Base-by-base conservation (phyloP, 2,888 invertebrate species). In the Marasmarcha lunaedactyla region DNA sequence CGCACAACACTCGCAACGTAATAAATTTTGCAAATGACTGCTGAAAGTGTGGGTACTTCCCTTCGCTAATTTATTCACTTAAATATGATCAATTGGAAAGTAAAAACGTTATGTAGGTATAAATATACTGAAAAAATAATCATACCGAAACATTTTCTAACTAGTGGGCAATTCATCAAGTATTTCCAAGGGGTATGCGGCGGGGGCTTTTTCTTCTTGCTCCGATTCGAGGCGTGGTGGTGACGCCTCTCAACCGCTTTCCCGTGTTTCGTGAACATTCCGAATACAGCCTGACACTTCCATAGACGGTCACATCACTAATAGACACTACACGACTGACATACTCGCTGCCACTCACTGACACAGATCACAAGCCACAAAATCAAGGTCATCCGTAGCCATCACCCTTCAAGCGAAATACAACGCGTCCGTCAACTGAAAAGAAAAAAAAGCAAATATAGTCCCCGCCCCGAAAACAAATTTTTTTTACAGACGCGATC, bases 101-200 rank as follows among this genome's bases (percentile, higher is more conserved):
- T n/a, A n/a, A n/a, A n/a, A n/a, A n/a, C n/a, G n/a, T n/a, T n/a
- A n/a, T n/a, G n/a, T n/a, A n/a, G n/a, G n/a, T n/a, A n/a, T 20
- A 20, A 20, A 20, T 20, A 20, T 5, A 20, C 7, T 20, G 20
- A 20, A 20, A 5, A 20, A 59, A 71, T 74, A 79, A 83, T 73
- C 65, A 56, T 84, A 84, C 84, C 84, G 70, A 84, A 84, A 71
- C 84, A 84, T 84, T 84, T 84, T 59, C 84, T 84, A 83, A 84
- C 81, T 68, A 84, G 84, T 79, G 84, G 84, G 78, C 84, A 84
- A 84, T 81, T 84, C 84, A 84, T 84, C 83, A 84, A 84, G 81
- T 84, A 84, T 64, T 84, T 84, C 84, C 84, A 84, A 64, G 84
- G 84, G 54, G 84, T 81, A 57, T 83, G 81, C 48, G 77, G 73